These are phyloP conservation scores for Hyperoplus immaculatus DNA, from an alignment of 2,797 vertebrate genomes.

Conservation along the genomic window DNA sequence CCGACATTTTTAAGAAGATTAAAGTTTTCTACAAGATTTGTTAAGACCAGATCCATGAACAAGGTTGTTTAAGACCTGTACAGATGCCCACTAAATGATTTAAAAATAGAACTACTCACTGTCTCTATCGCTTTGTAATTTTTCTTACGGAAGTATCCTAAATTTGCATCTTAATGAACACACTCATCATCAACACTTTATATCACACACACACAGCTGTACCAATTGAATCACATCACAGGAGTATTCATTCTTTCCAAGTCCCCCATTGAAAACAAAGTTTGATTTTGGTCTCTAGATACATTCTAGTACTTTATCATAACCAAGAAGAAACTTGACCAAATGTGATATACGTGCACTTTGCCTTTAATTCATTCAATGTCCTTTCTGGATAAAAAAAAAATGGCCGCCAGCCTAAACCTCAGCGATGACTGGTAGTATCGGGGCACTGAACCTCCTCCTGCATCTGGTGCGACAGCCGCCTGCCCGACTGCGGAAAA, in stretches of 20 bases:
- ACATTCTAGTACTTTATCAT: background rate
- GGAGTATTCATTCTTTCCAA: no score
- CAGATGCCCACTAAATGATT: no score
- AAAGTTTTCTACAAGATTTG: no score
- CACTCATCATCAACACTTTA: background rate
- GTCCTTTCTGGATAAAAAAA: background rate
- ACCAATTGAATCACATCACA: background rate
- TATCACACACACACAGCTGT: background rate
- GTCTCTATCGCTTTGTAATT: no score
- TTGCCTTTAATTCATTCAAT: background rate
- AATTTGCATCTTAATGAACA: slow-evolving; percentile 3
- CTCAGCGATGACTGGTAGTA: slow-evolving; percentile 68
- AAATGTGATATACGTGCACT: background rate
- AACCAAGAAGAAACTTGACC: background rate
- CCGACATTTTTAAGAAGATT: no score
- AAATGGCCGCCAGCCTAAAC: slow-evolving; percentile 16
- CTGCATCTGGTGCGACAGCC: slow-evolving; percentile 36
- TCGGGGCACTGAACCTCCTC: slow-evolving; percentile 49
- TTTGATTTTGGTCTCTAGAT: background rate
- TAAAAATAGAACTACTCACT: no score
- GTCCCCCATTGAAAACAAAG: background rate
- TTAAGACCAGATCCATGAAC: no score
- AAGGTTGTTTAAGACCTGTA: no score
- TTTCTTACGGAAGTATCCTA: no score
- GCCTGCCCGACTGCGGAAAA: background rate